phyloP scores from a whole-genome alignment of 2,113 vertebrate species.

The Nibea coibor region DNA sequence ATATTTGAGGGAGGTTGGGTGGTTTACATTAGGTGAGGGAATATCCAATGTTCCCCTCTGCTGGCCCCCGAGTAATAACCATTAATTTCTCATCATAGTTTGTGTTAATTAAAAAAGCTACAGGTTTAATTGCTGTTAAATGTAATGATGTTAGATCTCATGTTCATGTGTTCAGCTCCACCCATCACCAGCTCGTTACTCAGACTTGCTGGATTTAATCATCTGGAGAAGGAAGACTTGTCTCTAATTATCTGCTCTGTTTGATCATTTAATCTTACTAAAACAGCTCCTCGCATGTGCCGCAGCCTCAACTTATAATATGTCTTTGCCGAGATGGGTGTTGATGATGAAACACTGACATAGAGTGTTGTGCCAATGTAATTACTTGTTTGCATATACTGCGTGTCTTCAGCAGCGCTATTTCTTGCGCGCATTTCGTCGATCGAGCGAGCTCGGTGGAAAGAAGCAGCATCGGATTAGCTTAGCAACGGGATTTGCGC shows the following conservation, averaged over 20 bases:
- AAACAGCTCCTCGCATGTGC: constrained; percentile 55
- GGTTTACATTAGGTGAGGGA: constrained; percentile 46
- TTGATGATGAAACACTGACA: constrained; percentile 45
- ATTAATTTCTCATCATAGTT: constrained; percentile 84
- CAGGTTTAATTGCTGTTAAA: constrained; percentile 84
- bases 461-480: constrained; percentile 8
- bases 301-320: constrained; percentile 43
- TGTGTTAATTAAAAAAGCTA: constrained; percentile 85
- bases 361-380: constrained; percentile 28
- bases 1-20: neutral
- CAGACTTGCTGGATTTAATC: constrained; percentile 80
- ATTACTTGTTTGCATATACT: constrained; percentile 41
- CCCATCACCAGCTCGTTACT: constrained; percentile 80
- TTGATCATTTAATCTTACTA: constrained; percentile 78
- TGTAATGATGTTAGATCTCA: constrained; percentile 84
- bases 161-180: constrained; percentile 78
- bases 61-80: constrained; percentile 77
- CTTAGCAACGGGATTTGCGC: neutral
- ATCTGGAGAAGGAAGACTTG: constrained; percentile 75
- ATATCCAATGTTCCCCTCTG: constrained; percentile 54
- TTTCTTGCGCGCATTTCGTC: neutral
- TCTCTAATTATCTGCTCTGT: constrained; percentile 81
- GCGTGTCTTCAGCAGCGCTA: neutral
- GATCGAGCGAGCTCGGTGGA: no score
- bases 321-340: constrained; percentile 3